Base-by-base conservation (phyloP, 2,888 invertebrate species). In the Ennomos fuscantarius region DNA sequence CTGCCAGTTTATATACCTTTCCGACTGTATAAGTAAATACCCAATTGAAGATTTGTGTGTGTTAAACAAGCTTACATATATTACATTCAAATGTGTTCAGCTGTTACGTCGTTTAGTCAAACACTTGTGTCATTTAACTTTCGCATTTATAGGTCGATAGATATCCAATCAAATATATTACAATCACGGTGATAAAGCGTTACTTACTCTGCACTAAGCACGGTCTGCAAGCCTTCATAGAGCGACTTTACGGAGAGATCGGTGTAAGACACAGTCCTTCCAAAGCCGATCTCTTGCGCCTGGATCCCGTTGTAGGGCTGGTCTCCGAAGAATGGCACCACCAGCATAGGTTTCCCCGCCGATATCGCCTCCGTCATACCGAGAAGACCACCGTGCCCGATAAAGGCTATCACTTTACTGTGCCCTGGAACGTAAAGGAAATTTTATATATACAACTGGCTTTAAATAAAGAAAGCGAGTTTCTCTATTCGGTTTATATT, bases 281-380 rank as follows among this genome's bases (percentile, higher is more conserved):
- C 94, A 1, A 93, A 86, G 5, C 94, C 94, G 1, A 84, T 86
- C 1, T 86, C 86, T 50, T 87, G 81, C 0, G 94, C 87, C 8
- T 93, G 89, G 2, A 87, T 89, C 0, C 93, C 94, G 69, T 95
- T 95, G 37, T 87, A 77, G 9, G 90, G 89, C 79, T 95, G 94
- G 78, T 95, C 94, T 12, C 94, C 94, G 70, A 93, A 94, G 82
- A 94, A 94, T 0, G 94, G 94, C 62, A 94, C 89, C 37, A 93
- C 89, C 48, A 95, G 73, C 81, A 93, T 93, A 6, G 94, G 94
- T 51, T 94, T 94, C 1, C 94, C 94, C 0, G 93, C 93, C 8
- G 94, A 90, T 10, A 94, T 90, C 1, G 94, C 94, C 66, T 95
- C 95, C 0, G 93, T 94, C 78, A 93, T 92, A 35, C 94, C 94